A percentile compares a stretch with the other conserved stretches of the same genome.
Evolutionary conservation across 1,140 invertebrate species (phyloP).

Genomic region (Tetragnatha versicolor): DNA sequence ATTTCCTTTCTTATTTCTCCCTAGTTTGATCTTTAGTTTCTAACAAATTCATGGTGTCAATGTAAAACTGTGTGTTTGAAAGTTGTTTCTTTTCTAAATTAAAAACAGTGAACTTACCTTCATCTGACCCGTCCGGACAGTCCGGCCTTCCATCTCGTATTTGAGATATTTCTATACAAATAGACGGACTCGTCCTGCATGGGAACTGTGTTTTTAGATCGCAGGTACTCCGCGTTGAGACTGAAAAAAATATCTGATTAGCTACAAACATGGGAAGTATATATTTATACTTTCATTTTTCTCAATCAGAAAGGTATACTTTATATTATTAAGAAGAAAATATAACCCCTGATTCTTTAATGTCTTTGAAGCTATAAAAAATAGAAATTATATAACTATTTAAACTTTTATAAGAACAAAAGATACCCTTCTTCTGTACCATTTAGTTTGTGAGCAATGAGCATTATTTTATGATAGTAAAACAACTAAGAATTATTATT

Average conservation of each 20-base stretch:
- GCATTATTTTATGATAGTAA: no score
- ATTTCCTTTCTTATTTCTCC: no score
- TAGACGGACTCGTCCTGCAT: constrained; percentile 18
- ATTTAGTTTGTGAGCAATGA: no score
- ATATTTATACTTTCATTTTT: not conserved
- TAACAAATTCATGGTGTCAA: no score
- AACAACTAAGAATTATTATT: no score
- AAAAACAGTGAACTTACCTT: constrained; percentile 60
- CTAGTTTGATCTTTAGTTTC: no score
- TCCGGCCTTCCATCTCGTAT: constrained; percentile 59
- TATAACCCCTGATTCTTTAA: no score
- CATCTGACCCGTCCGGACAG: constrained; percentile 61
- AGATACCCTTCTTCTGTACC: no score
- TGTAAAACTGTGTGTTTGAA: no score
- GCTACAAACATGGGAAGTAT: not conserved
- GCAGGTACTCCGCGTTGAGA: constrained; percentile 27
- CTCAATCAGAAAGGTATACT: no score
- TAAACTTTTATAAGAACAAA: not conserved
- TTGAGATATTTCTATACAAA: constrained; percentile 58
- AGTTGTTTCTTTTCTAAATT: no score
- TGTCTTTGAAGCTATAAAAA: not conserved
- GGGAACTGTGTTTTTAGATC: constrained; percentile 34
- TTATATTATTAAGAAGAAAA: not conserved
- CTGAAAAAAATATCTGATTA: not conserved
- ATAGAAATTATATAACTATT: not conserved